Conservation (phyloP, 2,888 invertebrate species). For the Julus scandinavius region DNA sequence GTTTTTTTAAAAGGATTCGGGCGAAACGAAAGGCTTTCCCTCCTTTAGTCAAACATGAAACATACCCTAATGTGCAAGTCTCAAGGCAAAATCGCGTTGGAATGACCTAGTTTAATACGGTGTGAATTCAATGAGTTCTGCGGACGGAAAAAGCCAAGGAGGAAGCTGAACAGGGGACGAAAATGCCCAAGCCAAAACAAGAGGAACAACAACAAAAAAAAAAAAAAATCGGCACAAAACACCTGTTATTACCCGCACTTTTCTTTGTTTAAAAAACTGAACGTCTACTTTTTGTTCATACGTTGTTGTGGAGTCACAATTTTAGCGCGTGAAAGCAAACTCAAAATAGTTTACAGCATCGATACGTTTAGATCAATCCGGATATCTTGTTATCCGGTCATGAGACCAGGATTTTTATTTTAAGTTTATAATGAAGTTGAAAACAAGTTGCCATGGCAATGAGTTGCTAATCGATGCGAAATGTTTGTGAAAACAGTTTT, state of each 20-base stretch:
- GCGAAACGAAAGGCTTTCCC: neutral
- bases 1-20: neutral
- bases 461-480: too few species aligned
- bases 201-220: too few species aligned
- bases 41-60: neutral
- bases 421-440: too few species aligned
- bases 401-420: too few species aligned
- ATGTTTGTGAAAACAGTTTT: too few species aligned
- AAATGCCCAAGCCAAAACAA: neutral
- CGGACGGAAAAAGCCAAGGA: neutral
- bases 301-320: neutral
- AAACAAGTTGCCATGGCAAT: too few species aligned
- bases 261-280: neutral
- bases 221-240: neutral
- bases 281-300: too few species aligned
- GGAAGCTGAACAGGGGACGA: neutral
- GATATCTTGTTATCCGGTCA: neutral
- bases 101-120: neutral
- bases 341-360: too few species aligned
- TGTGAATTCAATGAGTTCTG: neutral
- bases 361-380: neutral
- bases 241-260: constrained; percentile 36
- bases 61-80: constrained; percentile 35
- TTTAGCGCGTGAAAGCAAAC: too few species aligned
- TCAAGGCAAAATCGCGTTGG: constrained; percentile 6